phyloP scores from a whole-genome alignment of 2,113 vertebrate genomes.

The Galeopterus variegatus region DNA sequence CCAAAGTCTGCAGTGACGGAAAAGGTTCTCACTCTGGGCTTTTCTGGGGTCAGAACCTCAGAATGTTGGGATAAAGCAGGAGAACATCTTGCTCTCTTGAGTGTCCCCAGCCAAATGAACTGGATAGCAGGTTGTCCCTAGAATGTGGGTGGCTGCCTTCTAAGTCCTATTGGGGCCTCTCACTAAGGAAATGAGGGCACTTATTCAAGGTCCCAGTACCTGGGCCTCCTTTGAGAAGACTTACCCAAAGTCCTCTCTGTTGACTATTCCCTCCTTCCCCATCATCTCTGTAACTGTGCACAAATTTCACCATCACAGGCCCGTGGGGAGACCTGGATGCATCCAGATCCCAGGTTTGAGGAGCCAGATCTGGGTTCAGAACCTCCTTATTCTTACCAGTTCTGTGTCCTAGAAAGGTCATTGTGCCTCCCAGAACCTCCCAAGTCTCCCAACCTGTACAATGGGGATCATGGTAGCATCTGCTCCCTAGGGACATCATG shows the following conservation, averaged over 20 bases:
- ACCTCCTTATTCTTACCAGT: background rate
- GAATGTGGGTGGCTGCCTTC: background rate
- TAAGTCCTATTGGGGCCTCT: background rate
- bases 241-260: background rate
- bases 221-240: background rate
- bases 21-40: background rate
- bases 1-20: background rate
- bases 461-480: background rate
- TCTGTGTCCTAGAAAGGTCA: background rate
- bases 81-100: background rate
- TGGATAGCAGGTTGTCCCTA: background rate
- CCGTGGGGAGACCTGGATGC: background rate
- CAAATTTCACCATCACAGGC: background rate
- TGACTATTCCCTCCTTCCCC: too few relatives aligned
- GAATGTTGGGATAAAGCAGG: background rate
- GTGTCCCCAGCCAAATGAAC: background rate
- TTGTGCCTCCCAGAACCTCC: background rate
- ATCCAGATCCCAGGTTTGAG: background rate
- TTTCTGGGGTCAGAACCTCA: background rate
- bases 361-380: background rate
- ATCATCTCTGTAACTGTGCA: background rate
- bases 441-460: background rate
- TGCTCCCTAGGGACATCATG: background rate
- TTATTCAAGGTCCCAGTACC: background rate
- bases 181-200: background rate